Conservation (phyloP, 2,113 vertebrate genomes). For the Microtus montanus region DNA sequence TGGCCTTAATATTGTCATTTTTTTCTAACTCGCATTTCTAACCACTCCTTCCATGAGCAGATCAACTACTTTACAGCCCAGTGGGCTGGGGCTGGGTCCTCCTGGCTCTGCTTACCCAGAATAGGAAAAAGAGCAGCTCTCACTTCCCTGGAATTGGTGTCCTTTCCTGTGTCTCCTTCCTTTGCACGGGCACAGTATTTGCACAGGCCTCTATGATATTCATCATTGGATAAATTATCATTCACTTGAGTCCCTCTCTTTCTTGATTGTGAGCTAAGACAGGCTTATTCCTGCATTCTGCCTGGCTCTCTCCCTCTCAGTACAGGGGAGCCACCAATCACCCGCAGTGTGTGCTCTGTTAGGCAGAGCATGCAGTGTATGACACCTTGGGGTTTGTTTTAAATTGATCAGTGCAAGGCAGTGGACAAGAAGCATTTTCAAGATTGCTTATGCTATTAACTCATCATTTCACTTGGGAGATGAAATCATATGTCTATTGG, state of each 20-base stretch:
- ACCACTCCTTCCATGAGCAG: not conserved
- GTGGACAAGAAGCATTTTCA: not conserved
- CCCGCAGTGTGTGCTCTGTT: not conserved
- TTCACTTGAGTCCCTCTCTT: not conserved
- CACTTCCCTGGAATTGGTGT: not conserved
- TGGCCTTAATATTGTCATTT: not conserved
- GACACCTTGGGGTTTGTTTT: not conserved
- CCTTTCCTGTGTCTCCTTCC: constrained; percentile 9
- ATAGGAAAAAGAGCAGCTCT: not conserved
- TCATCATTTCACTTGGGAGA: not conserved
- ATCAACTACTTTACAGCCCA: not conserved
- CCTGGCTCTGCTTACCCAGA: not conserved
- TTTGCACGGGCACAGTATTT: not conserved
- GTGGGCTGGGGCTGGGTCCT: not conserved
- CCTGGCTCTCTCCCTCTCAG: not conserved
- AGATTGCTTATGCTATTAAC: not conserved
- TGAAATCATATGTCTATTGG: not conserved
- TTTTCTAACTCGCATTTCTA: not conserved
- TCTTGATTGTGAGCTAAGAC: not conserved
- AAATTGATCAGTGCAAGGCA: not conserved
- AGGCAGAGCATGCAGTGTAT: not conserved
- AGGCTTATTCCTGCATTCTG: not conserved
- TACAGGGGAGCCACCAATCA: not conserved
- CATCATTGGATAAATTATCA: not conserved
- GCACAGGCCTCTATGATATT: not conserved